Base-by-base conservation (phyloP, 1,140 invertebrate species). In the Ruditapes philippinarum region DNA sequence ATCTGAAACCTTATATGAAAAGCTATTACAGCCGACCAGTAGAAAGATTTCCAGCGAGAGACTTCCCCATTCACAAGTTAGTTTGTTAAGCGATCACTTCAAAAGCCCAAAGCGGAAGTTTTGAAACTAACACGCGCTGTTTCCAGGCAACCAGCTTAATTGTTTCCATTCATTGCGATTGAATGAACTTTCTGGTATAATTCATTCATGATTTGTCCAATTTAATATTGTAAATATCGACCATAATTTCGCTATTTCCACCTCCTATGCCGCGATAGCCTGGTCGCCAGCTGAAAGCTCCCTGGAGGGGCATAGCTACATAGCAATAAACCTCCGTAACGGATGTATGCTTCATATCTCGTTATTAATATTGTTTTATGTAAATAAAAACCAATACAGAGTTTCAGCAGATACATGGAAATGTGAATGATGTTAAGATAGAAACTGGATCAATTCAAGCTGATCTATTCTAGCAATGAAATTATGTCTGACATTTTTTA, bases 81-180 rank as follows among this genome's bases (percentile, higher is more conserved):
- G 19, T 25, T 62, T 62, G 57, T 62, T 62, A 40, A 70, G n/a
- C 25, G 65, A 70, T 70, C 65, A 70, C 25, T 38, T 70, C 65
- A 70, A 70, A 70, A 14, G 65, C 65, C 65, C 31, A 17, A 38
- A 70, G 65, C 65, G 65, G 65, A 70, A 70, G 36, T 70, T 70
- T 70, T 36, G 65, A 70, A 70, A 70, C 65, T 70, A 38, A 70
- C 65, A 70, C 65, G 33, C 65, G 65, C 28, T 9, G 65, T 70
- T 38, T 70, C 65, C 65, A 70, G 33, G 65, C 65, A 70, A 70
- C 65, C 65, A 38, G 65, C 65, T 70, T 70, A 70, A 70, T 70
- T 70, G 65, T 70, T 70, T 70, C 33, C 65, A 70, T 70, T 70
- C 65, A 70, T 70, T 70, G 17, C 65, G 65, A 70, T 70, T 70